Conservation (phyloP, 2,888 invertebrate species). For the Malthinus seriepunctatus region DNA sequence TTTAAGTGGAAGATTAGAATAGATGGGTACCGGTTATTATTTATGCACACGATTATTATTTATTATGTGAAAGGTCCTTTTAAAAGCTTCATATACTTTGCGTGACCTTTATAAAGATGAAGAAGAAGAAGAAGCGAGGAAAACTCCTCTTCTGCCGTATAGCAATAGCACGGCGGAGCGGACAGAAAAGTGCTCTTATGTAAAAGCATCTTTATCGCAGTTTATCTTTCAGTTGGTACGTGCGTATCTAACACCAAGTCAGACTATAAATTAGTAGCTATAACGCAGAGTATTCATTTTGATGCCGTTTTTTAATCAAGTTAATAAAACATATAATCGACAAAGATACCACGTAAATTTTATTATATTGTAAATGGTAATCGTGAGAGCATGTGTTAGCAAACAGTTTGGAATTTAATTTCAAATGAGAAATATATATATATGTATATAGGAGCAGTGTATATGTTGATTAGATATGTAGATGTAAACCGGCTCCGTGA, state of each 20-base stretch:
- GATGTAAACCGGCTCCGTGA: conserved; percentile 33
- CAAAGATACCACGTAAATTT: conserved; percentile 39
- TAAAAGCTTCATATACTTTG: conserved; percentile 45
- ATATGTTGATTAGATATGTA: conserved; percentile 36
- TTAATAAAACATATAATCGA: conserved; percentile 43
- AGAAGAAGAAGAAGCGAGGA: too few species aligned
- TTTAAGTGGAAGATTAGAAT: conserved; percentile 36
- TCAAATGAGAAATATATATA: conserved; percentile 31
- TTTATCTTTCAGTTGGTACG: conserved; percentile 44
- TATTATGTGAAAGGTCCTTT: conserved; percentile 46
- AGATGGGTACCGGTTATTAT: conserved; percentile 39
- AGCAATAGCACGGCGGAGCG: too few species aligned
- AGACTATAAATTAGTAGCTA: conserved; percentile 43
- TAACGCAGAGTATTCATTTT: conserved; percentile 38
- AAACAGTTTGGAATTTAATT: conserved; percentile 38
- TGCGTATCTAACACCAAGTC: conserved; percentile 46
- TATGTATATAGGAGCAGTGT: conserved; percentile 27
- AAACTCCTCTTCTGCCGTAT: too few species aligned
- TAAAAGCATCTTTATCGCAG: conserved; percentile 44
- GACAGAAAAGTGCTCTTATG: conserved; percentile 43
- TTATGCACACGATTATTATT: conserved; percentile 45
- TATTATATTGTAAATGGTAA: conserved; percentile 40
- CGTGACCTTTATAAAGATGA: conserved; percentile 39
- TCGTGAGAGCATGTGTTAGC: conserved; percentile 38
- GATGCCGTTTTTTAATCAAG: conserved; percentile 40